Conservation (phyloP, 2,113 vertebrate species). For the Stigmatopora nigra region DNA sequence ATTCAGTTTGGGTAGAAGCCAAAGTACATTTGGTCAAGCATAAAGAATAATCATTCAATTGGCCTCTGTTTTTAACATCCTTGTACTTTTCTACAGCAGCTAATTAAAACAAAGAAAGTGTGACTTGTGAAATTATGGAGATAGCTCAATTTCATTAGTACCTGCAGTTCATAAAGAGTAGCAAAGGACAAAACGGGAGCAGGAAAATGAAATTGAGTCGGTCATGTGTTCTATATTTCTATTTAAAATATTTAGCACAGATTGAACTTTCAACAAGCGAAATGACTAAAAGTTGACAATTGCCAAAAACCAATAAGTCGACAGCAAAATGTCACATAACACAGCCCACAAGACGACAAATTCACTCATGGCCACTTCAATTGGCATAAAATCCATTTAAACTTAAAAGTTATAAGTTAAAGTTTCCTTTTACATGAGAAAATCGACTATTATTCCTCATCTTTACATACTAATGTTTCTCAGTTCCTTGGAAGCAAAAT, state of each 20-base stretch:
- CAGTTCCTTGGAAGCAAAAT: no score
- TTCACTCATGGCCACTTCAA: background rate
- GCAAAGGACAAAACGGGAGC: background rate
- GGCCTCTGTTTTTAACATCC: background rate
- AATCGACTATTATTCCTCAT: no score
- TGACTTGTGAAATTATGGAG: slow-evolving; percentile 2
- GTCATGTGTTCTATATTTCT: background rate
- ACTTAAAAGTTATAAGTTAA: no score
- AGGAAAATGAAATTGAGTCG: background rate
- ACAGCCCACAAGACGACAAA: background rate
- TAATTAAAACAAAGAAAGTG: background rate
- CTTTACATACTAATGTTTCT: no score
- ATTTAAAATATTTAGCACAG: background rate
- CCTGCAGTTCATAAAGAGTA: background rate
- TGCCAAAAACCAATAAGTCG: background rate
- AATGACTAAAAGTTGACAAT: background rate
- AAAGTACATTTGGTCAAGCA: no score
- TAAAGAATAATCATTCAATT: background rate
- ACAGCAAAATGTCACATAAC: background rate
- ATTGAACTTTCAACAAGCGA: background rate
- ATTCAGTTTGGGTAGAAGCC: background rate
- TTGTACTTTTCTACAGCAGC: background rate
- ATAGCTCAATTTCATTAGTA: background rate
- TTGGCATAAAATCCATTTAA: no score
- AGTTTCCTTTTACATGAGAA: no score